These are phyloP conservation scores for Amiota mariae DNA, from an alignment of 2,888 invertebrate genomes.

Conservation along the genomic window DNA sequence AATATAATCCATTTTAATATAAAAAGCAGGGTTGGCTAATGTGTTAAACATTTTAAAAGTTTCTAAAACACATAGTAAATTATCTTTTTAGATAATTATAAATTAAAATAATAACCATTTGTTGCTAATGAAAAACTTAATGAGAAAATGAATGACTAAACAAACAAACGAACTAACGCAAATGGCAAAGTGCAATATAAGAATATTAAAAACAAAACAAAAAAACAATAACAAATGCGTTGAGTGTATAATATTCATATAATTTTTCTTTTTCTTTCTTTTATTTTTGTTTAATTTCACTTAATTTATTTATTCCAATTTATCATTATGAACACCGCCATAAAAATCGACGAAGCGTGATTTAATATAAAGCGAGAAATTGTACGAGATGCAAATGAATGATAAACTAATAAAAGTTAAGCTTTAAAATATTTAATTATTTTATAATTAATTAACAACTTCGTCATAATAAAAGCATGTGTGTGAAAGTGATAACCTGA, in stretches of 20 bases:
- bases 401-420: conserved; percentile 60
- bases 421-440: conserved; percentile 61
- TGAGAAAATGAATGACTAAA: not conserved
- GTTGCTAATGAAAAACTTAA: conserved; percentile 14
- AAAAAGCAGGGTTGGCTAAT: too few species aligned
- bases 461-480: not conserved
- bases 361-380: conserved; percentile 16
- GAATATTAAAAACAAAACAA: not conserved
- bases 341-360: conserved; percentile 24
- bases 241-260: conserved; percentile 6
- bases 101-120: not conserved
- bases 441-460: conserved; percentile 50
- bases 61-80: not conserved
- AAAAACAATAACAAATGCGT: conserved; percentile 5
- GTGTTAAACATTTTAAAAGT: not conserved
- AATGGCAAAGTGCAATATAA: not conserved
- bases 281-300: too few species aligned
- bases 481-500: not conserved
- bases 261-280: not conserved
- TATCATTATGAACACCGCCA: not conserved
- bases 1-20: too few species aligned
- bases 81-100: not conserved
- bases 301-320: too few species aligned
- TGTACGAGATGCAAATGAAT: conserved; percentile 58
- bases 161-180: not conserved